A percentile compares a stretch with the other conserved stretches of the same genome.
phyloP scores from a whole-genome alignment of 2,797 vertebrate species.

The Alcedo atthis region DNA sequence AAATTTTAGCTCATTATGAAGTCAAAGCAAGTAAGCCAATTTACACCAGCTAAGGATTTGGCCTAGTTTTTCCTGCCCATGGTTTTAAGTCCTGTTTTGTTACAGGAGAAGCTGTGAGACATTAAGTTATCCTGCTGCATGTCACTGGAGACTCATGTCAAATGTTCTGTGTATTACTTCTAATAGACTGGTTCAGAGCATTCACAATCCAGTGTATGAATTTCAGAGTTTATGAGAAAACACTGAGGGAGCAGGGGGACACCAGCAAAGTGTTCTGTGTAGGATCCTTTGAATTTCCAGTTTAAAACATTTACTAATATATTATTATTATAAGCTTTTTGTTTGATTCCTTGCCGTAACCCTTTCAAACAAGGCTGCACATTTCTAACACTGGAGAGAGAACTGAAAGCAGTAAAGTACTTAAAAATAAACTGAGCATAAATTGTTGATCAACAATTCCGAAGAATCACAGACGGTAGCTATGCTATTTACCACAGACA shows the following conservation, averaged over 20 bases:
- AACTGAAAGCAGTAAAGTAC: not conserved
- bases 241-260: not conserved
- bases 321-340: not conserved
- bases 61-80: not conserved
- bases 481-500: not conserved
- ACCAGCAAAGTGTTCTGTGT: not conserved
- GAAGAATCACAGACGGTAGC: not conserved
- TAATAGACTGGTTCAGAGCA: not conserved
- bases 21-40: not conserved
- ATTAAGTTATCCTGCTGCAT: not conserved
- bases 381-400: not conserved
- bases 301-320: not conserved
- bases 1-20: constrained; percentile 19
- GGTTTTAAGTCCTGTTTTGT: not conserved
- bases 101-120: not conserved
- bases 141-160: rapidly evolving
- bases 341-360: not conserved
- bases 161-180: not conserved
- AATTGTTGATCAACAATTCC: not conserved
- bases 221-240: not conserved
- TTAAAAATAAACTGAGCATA: not conserved
- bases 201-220: not conserved
- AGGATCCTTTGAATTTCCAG: constrained; percentile 1
- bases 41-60: constrained; percentile 5
- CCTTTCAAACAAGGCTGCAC: not conserved